phyloP scores from a whole-genome alignment of 2,113 vertebrate species.

The Nicator chloris region DNA sequence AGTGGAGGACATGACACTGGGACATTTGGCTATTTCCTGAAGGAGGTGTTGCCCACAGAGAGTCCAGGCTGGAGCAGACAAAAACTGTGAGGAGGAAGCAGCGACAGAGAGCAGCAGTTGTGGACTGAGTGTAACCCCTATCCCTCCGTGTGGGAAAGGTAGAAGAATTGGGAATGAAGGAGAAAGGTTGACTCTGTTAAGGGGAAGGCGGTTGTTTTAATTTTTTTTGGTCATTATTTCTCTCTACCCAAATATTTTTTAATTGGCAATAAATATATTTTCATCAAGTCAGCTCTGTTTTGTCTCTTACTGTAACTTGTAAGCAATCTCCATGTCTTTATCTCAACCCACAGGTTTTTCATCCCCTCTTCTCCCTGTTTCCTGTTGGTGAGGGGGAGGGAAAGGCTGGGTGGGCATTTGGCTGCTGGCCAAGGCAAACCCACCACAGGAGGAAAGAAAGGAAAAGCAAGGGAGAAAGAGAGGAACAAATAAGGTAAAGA shows the following conservation, averaged over 20 bases:
- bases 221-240: neutral
- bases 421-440: neutral
- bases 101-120: neutral
- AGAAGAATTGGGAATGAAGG: neutral
- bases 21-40: neutral
- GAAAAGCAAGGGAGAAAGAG: neutral
- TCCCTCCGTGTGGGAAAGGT: neutral
- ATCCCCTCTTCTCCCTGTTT: neutral
- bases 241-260: neutral
- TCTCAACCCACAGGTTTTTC: neutral
- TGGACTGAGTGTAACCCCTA: neutral
- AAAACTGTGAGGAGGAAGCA: neutral
- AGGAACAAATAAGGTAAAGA: neutral
- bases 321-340: neutral
- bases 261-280: neutral
- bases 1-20: rapidly evolving
- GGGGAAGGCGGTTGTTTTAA: neutral
- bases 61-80: neutral
- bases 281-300: neutral
- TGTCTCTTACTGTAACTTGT: neutral
- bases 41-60: neutral
- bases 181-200: neutral
- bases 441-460: neutral
- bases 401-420: neutral
- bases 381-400: neutral